Percentiles rank a stretch among this genome's conserved stretches.
phyloP scores from a whole-genome alignment of 1,140 invertebrate genomes.

The Brachionus rotundiformis region DNA sequence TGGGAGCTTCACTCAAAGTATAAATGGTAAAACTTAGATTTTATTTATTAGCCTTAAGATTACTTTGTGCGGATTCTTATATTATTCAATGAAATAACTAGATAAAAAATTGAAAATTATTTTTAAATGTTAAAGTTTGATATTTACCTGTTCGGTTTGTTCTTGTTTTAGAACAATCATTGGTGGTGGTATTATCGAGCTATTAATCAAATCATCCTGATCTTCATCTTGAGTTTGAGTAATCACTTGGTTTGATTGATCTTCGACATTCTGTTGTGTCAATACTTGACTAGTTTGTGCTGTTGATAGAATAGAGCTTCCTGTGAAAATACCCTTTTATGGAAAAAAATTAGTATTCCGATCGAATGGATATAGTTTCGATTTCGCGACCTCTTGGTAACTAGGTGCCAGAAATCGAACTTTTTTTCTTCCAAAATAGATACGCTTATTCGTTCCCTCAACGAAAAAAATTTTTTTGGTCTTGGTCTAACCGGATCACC shows the following conservation, averaged over 20 bases:
- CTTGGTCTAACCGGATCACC: neutral
- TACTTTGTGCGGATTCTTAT: neutral
- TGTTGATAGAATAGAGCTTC: neutral
- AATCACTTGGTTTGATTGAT: slow-evolving; percentile 4
- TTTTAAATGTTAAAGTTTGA: neutral
- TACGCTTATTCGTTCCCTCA: neutral
- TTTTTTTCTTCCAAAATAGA: neutral
- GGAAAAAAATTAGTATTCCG: neutral
- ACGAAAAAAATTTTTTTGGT: neutral
- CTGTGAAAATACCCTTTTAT: neutral
- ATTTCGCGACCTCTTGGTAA: neutral
- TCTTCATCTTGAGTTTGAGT: slow-evolving; percentile 23
- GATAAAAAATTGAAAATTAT: slow-evolving; percentile 28
- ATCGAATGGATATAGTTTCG: too few species aligned
- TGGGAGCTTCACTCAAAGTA: neutral
- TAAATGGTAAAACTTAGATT: neutral
- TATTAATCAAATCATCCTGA: slow-evolving; percentile 43
- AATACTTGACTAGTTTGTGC: neutral
- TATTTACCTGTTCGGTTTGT: slow-evolving; percentile 34
- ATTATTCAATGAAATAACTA: neutral
- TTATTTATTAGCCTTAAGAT: neutral
- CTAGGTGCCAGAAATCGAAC: neutral
- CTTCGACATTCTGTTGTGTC: neutral
- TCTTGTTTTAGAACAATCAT: slow-evolving; percentile 43
- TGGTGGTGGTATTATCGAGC: slow-evolving; percentile 38